A percentile compares a stretch with the other conserved stretches of the same genome.
phyloP scores from a whole-genome alignment of 2,888 invertebrate species.

The Philereme vetulata region DNA sequence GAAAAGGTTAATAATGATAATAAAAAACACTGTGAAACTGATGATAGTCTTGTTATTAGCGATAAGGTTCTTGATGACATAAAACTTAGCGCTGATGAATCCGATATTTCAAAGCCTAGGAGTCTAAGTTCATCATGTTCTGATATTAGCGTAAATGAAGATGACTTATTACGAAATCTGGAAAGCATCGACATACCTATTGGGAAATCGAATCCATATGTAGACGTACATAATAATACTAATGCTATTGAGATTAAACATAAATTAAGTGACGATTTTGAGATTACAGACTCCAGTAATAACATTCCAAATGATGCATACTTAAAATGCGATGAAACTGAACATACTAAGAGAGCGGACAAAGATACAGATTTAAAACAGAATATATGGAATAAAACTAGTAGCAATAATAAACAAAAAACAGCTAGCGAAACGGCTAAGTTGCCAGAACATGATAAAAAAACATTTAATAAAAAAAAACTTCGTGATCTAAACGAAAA shows the following conservation, averaged over 20 bases:
- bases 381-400: background rate
- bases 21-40: conserved; percentile 2
- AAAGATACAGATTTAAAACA: background rate
- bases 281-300: no score
- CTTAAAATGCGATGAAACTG: background rate
- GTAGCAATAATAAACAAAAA: background rate
- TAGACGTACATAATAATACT: conserved; percentile 1
- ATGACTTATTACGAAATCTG: conserved; percentile 54
- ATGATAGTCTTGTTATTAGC: background rate
- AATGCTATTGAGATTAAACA: background rate
- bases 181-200: conserved; percentile 62
- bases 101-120: conserved; percentile 18
- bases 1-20: conserved; percentile 29
- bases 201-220: conserved; percentile 11
- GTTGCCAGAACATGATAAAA: background rate
- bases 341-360: background rate
- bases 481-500: background rate
- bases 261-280: background rate
- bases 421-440: background rate
- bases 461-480: background rate
- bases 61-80: conserved; percentile 2
- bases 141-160: conserved; percentile 51
- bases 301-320: background rate
- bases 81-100: conserved; percentile 2
- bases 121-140: conserved; percentile 39